These are phyloP conservation scores for Cromileptes altivelis DNA, from an alignment of 2,113 vertebrate genomes.

Conservation along the genomic window DNA sequence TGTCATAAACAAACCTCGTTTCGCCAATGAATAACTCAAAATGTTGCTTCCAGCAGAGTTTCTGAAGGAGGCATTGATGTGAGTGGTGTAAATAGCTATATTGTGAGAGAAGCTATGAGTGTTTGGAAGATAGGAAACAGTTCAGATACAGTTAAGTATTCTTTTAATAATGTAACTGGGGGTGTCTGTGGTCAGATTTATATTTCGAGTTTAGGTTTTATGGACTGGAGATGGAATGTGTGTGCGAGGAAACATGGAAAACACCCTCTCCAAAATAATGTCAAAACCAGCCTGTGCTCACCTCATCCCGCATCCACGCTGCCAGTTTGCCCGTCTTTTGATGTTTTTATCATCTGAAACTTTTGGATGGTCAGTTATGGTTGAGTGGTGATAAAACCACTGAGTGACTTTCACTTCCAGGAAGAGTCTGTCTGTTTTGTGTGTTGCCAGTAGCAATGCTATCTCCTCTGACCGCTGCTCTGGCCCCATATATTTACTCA, in stretches of 20 bases:
- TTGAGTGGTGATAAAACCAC: conserved; percentile 12
- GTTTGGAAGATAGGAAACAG: not conserved
- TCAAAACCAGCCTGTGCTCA: not conserved
- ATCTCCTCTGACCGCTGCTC: conserved; percentile 55
- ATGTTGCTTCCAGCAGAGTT: not conserved
- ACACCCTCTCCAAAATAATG: not conserved
- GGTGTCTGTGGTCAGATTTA: not conserved
- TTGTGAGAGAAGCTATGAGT: not conserved
- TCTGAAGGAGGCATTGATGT: not conserved
- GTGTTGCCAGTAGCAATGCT: conserved; percentile 61
- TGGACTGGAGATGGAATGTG: not conserved
- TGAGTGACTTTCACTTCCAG: conserved; percentile 31
- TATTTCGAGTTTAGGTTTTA: not conserved
- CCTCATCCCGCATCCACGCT: not conserved
- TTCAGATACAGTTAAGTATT: not conserved
- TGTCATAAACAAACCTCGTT: not conserved
- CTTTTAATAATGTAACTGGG: not conserved
- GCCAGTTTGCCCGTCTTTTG: not conserved
- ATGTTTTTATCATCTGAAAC: conserved; percentile 20
- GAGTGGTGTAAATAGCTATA: not conserved
- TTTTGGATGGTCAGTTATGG: not conserved
- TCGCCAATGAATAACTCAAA: not conserved
- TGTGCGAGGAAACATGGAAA: conserved; percentile 5
- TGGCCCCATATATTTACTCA: conserved; percentile 49
- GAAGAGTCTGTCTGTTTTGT: conserved; percentile 51